Percentiles rank a stretch among this genome's conserved stretches.
These are phyloP conservation scores for Phainopepla nitens DNA, from an alignment of 2,113 vertebrate species.

Conservation along the genomic window DNA sequence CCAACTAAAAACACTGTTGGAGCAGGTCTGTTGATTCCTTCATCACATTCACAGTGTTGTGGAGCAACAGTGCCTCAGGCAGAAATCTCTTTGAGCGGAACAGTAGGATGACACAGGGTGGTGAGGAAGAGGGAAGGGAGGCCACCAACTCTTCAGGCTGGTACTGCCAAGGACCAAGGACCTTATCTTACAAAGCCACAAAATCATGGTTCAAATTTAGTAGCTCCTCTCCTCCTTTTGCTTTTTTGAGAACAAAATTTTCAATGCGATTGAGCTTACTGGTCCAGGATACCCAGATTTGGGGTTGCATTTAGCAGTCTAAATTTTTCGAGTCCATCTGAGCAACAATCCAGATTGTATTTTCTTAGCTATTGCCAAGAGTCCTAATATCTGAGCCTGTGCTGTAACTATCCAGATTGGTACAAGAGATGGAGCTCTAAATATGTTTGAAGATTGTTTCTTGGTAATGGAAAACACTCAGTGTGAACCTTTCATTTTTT, in stretches of 20 bases:
- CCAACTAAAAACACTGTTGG: background rate
- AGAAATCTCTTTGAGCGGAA: background rate
- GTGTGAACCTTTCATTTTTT: background rate
- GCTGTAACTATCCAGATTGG: rapidly evolving
- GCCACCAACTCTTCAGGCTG: rapidly evolving
- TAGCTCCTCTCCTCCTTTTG: background rate
- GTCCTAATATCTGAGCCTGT: background rate
- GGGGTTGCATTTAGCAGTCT: background rate
- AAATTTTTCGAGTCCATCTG: background rate
- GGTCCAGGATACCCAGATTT: background rate
- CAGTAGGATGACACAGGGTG: rapidly evolving
- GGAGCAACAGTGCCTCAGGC: background rate
- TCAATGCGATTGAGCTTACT: background rate
- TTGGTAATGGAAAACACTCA: background rate
- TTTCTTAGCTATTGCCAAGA: background rate
- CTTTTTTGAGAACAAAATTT: background rate
- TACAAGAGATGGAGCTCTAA: background rate
- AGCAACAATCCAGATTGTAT: background rate
- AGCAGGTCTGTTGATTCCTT: background rate
- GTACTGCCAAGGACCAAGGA: background rate
- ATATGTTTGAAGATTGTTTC: background rate
- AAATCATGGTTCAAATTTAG: background rate
- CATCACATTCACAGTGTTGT: background rate
- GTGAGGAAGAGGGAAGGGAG: background rate
- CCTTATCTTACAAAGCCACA: background rate